phyloP scores from a whole-genome alignment of 2,113 vertebrate genomes.

The Microcebus griseorufus region DNA sequence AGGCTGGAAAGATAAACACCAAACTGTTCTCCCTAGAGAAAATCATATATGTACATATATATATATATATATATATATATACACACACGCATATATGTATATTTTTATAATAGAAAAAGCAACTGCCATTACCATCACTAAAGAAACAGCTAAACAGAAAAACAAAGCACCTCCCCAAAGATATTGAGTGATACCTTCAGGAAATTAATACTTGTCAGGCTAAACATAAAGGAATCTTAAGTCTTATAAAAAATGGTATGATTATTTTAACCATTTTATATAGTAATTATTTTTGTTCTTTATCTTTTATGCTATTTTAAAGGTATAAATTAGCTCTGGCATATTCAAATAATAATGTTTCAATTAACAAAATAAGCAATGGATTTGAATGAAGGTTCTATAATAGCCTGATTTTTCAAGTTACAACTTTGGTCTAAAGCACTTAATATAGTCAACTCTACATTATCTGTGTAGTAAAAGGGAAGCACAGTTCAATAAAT shows the following conservation, averaged over 20 bases:
- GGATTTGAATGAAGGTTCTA: conserved; percentile 32
- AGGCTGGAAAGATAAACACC: background rate
- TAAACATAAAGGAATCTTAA: conserved; percentile 38
- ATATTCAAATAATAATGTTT: conserved; percentile 53
- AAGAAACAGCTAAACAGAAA: background rate
- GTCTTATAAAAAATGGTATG: background rate
- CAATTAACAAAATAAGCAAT: conserved; percentile 32
- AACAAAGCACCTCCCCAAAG: background rate
- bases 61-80: background rate
- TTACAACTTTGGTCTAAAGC: conserved; percentile 23
- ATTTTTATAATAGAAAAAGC: background rate
- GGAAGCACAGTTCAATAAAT: background rate
- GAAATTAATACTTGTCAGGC: conserved; percentile 48
- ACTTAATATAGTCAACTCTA: conserved; percentile 24
- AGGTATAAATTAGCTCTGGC: conserved; percentile 58
- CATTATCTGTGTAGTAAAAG: conserved; percentile 1
- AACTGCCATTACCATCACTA: background rate
- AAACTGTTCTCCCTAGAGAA: background rate
- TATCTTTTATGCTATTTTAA: conserved; percentile 13
- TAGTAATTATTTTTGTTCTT: conserved; percentile 12
- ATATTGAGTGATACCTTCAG: background rate
- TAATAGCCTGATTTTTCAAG: conserved; percentile 42
- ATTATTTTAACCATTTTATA: conserved; percentile 39
- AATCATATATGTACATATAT: background rate
- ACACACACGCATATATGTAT: background rate